Evolutionary conservation across 2,797 vertebrate genomes (phyloP), one percentile per base, ranked within the genome.

Genomic region (Hafferia zeledoni): DNA sequence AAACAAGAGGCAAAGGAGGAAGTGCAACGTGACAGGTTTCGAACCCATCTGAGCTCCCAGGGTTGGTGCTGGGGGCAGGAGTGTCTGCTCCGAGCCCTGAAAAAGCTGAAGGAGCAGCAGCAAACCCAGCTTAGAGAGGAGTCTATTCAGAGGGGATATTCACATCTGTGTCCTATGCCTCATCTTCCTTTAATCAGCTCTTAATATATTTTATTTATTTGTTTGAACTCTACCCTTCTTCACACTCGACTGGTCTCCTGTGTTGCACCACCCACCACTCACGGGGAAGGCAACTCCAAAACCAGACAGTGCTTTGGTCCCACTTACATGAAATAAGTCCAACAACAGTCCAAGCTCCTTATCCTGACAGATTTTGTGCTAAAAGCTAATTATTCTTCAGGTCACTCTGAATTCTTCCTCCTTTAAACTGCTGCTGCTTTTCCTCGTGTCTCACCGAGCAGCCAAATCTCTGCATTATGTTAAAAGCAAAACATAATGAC

Each of bases 21-120:
- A 61, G 91, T 89, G 89, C 95, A 92, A 77, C 0, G 69, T 91
- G 92, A 76, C 89, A 93, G 93, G 95, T 95, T 95, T 94, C 93
- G 89, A 59, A 90, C 72, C 85, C 18, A 64, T 44, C 81, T 2
- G 10, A 52, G 68, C 63, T 39, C 55, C 65, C 17, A 14, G 37
- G 59, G 59, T 20, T 55, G 33, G 2, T 39, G 71, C 65, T 92
- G 82, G 7, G 17, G 31, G 67, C 75, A 63, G 65, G 2, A 52
- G 68, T 9, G 22, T 6, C 92, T 75, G 84, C 84, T 71, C 88
- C 75, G 79, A 65, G 65, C 57, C 46, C 61, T 41, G 56, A 8
- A 13, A 94, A 67, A 87, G 69, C 13, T 31, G 61, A 79, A 72
- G 74, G 27, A 59, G 47, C 61, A 35, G 56, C 30, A 50, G 13